These are phyloP conservation scores for Pyrrhosoma nymphula DNA, from an alignment of 2,888 invertebrate genomes.

Conservation along the genomic window DNA sequence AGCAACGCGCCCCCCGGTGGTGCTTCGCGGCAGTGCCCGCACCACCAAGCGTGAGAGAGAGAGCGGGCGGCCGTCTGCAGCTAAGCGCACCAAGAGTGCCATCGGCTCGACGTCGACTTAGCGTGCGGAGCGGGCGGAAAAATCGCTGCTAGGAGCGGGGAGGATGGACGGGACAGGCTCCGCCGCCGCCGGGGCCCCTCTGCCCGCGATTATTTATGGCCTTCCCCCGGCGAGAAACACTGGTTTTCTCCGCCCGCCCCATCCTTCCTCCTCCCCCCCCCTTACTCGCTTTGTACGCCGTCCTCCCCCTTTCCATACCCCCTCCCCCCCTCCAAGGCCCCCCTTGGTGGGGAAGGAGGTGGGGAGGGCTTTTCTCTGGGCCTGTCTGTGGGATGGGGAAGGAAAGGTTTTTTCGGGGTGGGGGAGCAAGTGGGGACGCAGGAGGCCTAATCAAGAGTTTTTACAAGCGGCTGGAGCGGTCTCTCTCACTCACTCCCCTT, in stretches of 20 bases:
- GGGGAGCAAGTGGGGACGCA: constrained; percentile 25
- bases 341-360: neutral
- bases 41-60: neutral
- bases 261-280: neutral
- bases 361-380: neutral
- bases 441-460: constrained; percentile 71
- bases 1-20: neutral
- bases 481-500: constrained; percentile 30
- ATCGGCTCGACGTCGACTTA: constrained; percentile 37
- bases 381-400: neutral
- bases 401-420: neutral
- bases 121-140: constrained; percentile 63
- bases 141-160: constrained; percentile 54
- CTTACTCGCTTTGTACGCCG: neutral
- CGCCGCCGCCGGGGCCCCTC: neutral
- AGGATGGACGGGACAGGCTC: constrained; percentile 4
- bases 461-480: constrained; percentile 70
- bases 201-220: constrained; percentile 52
- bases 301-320: neutral
- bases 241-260: constrained; percentile 50
- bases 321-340: neutral
- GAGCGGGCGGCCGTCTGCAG: neutral
- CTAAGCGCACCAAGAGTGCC: neutral
- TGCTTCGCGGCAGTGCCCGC: neutral
- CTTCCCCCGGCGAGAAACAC: constrained; percentile 57